Evolutionary conservation across 2,797 vertebrate species (phyloP).

Genomic region (Dryobates pubescens): DNA sequence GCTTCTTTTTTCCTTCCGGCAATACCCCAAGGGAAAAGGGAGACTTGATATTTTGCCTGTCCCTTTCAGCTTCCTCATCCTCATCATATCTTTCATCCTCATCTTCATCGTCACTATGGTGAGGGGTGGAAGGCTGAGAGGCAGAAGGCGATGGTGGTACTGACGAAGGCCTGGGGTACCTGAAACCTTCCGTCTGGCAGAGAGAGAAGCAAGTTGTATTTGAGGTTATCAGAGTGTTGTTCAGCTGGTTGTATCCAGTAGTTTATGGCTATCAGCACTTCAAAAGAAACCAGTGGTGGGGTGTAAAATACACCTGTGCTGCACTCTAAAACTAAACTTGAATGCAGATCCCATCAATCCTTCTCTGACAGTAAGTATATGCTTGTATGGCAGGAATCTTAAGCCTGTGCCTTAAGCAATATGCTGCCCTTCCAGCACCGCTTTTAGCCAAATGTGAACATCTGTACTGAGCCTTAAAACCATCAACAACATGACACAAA

Average conservation of each 20-base stretch:
- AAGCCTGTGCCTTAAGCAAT: not conserved
- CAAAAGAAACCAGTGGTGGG: not conserved
- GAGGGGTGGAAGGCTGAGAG: slow-evolving; percentile 90
- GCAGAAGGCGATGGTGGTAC: slow-evolving; percentile 91
- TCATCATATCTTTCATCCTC: slow-evolving; percentile 89
- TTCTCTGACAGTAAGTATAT: not conserved
- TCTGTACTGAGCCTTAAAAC: not conserved
- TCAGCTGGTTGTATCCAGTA: not conserved
- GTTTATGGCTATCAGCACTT: not conserved
- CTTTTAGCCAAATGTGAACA: not conserved
- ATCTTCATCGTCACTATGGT: slow-evolving; percentile 82
- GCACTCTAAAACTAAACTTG: not conserved
- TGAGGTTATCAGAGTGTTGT: not conserved
- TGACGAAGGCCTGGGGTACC: slow-evolving; percentile 89
- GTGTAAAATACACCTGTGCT: not conserved
- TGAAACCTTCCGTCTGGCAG: slow-evolving; percentile 89
- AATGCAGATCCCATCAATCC: not conserved
- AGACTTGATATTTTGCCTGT: slow-evolving; percentile 90
- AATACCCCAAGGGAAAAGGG: slow-evolving; percentile 79
- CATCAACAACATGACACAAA: not conserved
- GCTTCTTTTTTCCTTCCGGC: slow-evolving; percentile 81
- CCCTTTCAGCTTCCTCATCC: slow-evolving; percentile 91
- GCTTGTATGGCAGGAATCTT: not conserved
- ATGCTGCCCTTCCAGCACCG: not conserved
- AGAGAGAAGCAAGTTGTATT: not conserved